Base-by-base conservation (phyloP, 2,797 vertebrate species). In the Thamnophis elegans region DNA sequence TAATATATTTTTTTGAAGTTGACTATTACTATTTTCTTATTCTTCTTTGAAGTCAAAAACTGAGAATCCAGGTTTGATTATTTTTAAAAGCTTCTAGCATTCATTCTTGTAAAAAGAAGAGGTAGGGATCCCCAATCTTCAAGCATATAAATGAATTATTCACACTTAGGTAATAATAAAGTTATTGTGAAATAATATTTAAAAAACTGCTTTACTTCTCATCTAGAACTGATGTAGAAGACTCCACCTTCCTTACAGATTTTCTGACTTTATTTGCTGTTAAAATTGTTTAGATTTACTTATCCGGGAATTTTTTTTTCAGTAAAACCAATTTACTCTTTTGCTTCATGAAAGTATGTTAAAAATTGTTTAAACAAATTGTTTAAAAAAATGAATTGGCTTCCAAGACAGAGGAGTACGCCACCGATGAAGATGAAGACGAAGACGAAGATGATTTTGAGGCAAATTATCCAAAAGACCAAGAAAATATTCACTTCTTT, bases 401-500 rank as follows among this genome's bases (percentile, higher is more conserved):
- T 95, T 97, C 97, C 95, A 98, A 99, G 98, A 99, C 99, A 51
- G 99, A 99, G 93, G 99, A 99, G 97, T 99, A 99, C 90, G 99
- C 99, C 94, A 99, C 99, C 1, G 99, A 99, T 88, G 99, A 99
- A 89, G 99, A 99, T 7, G 47, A 51, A 51, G n/a, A n/a, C 94
- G 99, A 99, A 14, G 98, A 98, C 94, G 99, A 99, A 14, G 98
- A 98, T 53, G 98, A 98, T 88, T 97, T 97, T 16, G 98, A 98
- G 68, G 97, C 98, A 10, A 95, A 97, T 4, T 97, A 96, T 93
- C 97, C 98, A 0, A 98, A 97, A 62, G 96, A 97, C 54, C 98
- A 99, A 94, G 98, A 99, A 97, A 98, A 97, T 96, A 99, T 99
- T 90, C 99, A 99, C 96, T 99, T 99, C 95, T 99, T 99, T 0